Base-by-base conservation (phyloP, 2,888 invertebrate species). In the Phymatocera aterrima region DNA sequence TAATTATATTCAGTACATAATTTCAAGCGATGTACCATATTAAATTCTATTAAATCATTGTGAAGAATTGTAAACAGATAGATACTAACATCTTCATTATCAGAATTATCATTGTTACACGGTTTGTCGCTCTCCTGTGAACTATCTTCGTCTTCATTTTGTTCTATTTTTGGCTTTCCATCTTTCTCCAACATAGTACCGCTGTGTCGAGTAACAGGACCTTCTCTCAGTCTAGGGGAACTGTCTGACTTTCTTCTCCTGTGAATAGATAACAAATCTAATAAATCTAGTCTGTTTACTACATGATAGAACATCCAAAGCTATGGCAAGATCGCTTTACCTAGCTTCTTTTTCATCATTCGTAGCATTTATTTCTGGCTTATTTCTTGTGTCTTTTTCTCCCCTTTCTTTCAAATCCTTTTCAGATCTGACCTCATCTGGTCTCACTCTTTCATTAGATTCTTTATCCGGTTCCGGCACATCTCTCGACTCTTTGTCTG, bases 91-190 rank as follows among this genome's bases (percentile, higher is more conserved):
- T 86, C 88, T 78, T 87, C 89, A 74, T 90, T 89, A 61, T 89
- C 90, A n/a, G 89, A 88, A 83, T 90, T 89, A 64, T 88, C 89
- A 80, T 90, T 90, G 78, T 89, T 90, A 65, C 85, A 88, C 40
- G 83, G 86, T 64, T 88, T 88, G 75, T 88, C 90, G 78, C 90
- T 90, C 82, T 87, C 90, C 28, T 85, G 86, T 0, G 87, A 90
- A 79, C 90, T 89, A 64, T 85, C 88, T 64, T 89, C 88, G 6
- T 82, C 82, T 77, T 85, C 86, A 24, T 83, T 83, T 46, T 80
- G 77, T 61, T 86, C 87, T 21, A 77, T 81, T 82, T 89, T 89
- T 40, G 85, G 78, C 72, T 90, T 89, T 3, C 80, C 84, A 77
- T 87, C 87, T 78, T 89, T 90, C 24, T 87, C 89, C 10, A 80